A percentile compares a stretch with the other conserved stretches of the same genome.
Evolutionary conservation across 2,113 vertebrate genomes (phyloP).

Genomic region (Thunnus thynnus): DNA sequence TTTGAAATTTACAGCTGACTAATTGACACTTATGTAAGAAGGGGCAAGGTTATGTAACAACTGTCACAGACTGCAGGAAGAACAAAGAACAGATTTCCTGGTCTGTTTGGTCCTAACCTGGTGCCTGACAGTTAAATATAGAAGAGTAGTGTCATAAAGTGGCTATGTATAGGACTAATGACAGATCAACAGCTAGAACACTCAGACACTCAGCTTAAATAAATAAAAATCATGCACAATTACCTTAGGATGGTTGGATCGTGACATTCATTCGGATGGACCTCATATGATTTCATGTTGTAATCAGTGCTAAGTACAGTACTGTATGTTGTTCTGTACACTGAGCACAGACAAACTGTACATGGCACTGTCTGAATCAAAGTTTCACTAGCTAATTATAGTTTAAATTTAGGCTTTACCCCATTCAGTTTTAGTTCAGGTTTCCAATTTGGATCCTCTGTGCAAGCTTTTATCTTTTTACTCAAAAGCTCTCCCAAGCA

Average conservation of each 20-base stretch:
- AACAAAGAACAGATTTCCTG: slow-evolving; percentile 82
- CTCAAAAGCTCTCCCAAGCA: neutral
- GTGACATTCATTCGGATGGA: neutral
- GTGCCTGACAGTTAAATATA: slow-evolving; percentile 60
- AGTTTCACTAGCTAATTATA: neutral
- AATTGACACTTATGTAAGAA: slow-evolving; percentile 73
- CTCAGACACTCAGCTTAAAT: neutral
- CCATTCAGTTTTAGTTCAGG: no score
- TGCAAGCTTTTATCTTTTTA: neutral
- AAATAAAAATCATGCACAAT: neutral
- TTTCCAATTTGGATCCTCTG: no score
- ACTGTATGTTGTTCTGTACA: neutral
- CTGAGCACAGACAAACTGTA: neutral
- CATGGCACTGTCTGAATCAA: neutral
- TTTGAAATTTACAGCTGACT: slow-evolving; percentile 70
- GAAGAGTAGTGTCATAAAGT: slow-evolving; percentile 36
- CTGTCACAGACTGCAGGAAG: slow-evolving; percentile 75
- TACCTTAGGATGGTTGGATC: neutral
- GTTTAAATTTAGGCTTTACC: no score
- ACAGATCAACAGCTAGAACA: neutral
- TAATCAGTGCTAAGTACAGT: slow-evolving; percentile 6
- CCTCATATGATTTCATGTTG: neutral
- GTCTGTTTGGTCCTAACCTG: slow-evolving; percentile 65
- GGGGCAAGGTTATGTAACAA: slow-evolving; percentile 70
- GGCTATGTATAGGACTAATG: slow-evolving; percentile 20